Percentiles rank a stretch among this genome's conserved stretches.
These are phyloP conservation scores for Hystrix brachyura DNA, from an alignment of 2,113 vertebrate genomes.

Conservation along the genomic window DNA sequence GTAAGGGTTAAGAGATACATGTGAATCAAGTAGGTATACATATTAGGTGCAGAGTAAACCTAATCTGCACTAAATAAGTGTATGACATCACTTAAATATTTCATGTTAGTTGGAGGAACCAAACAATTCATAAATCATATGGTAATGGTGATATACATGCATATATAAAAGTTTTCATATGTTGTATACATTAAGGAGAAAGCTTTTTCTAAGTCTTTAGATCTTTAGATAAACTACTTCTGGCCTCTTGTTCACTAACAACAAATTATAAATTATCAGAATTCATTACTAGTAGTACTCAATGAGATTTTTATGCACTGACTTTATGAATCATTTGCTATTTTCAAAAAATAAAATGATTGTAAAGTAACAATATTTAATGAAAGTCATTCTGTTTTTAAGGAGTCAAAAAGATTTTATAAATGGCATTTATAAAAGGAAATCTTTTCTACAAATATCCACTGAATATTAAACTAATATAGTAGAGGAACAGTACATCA, in stretches of 20 bases:
- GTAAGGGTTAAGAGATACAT: not conserved
- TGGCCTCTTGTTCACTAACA: not conserved
- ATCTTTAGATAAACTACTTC: not conserved
- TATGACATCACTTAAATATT: not conserved
- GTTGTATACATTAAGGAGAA: not conserved
- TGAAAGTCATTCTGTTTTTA: constrained; percentile 12
- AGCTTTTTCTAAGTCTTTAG: not conserved
- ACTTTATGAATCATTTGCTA: not conserved
- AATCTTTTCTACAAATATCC: not conserved
- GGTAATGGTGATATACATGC: not conserved
- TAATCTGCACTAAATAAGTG: not conserved
- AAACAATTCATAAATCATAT: not conserved
- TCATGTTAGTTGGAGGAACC: not conserved
- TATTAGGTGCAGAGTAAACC: not conserved
- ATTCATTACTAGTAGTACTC: not conserved
- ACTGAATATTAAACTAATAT: not conserved
- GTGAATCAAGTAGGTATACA: not conserved
- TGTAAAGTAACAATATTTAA: not conserved
- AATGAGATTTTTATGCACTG: not conserved
- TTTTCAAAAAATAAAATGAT: constrained; percentile 43
- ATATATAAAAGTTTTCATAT: not conserved
- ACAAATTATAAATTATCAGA: not conserved
- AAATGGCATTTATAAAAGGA: constrained; percentile 8
- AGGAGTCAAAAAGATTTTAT: not conserved
- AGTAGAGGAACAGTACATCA: not conserved